Evolutionary conservation across 2,888 invertebrate species (phyloP).

Genomic region (Chloroclystis v-ata): DNA sequence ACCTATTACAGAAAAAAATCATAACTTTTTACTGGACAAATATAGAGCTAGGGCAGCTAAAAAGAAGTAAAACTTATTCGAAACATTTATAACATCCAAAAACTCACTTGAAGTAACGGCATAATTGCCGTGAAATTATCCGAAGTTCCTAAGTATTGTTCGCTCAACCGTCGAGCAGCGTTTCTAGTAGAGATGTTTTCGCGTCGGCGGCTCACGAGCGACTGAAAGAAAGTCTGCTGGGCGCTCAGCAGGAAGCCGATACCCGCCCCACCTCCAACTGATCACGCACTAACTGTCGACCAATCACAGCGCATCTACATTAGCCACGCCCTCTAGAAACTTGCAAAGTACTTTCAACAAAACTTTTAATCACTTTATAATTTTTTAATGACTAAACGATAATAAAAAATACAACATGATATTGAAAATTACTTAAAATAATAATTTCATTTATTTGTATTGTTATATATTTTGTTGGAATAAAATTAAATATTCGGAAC

Average conservation of each 20-base stretch:
- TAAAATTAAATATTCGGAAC: too few relatives aligned
- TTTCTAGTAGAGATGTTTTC: conserved; percentile 39
- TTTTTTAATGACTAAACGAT: too few relatives aligned
- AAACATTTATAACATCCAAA: too few relatives aligned
- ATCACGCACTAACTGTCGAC: conserved; percentile 36
- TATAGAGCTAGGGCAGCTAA: too few relatives aligned
- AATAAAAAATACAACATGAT: too few relatives aligned
- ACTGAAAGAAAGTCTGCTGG: conserved; percentile 45
- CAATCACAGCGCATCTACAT: conserved; percentile 30
- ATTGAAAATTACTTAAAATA: too few relatives aligned
- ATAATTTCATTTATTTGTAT: too few relatives aligned
- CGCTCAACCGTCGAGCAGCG: conserved; percentile 38
- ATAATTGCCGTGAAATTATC: conserved; percentile 54
- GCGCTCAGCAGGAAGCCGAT: conserved; percentile 51
- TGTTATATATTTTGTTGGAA: too few relatives aligned
- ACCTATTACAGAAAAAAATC: background rate
- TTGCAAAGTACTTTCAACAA: too few relatives aligned
- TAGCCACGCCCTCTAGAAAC: conserved; percentile 35
- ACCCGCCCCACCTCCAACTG: conserved; percentile 45
- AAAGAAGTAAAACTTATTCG: too few relatives aligned
- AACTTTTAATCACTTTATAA: too few relatives aligned
- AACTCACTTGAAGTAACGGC: conserved; percentile 67
- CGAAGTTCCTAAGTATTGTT: conserved; percentile 40
- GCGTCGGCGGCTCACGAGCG: conserved; percentile 53
- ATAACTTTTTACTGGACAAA: too few relatives aligned